These are phyloP conservation scores for Oreochromis aureus DNA, from an alignment of 2,113 vertebrate genomes.

Conservation along the genomic window DNA sequence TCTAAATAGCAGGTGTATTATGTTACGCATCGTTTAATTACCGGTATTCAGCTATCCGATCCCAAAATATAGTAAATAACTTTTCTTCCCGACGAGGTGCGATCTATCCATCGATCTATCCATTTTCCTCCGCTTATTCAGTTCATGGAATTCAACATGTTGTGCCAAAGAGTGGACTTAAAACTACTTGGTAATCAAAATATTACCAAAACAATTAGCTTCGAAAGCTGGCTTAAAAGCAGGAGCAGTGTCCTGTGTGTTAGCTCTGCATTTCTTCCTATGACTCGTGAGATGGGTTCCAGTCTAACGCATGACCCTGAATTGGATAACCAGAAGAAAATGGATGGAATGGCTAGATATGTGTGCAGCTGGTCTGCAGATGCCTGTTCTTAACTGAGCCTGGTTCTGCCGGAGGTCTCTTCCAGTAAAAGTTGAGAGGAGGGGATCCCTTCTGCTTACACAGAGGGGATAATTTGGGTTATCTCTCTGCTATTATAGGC, in stretches of 20 bases:
- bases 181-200: background rate
- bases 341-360: background rate
- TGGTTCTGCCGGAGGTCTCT: background rate
- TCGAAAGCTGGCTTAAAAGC: background rate
- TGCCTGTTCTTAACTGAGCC: background rate
- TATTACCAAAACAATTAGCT: background rate
- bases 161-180: background rate
- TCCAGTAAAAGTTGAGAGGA: background rate
- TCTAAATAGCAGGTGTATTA: background rate
- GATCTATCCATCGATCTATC: background rate
- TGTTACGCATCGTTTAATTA: background rate
- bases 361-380: background rate
- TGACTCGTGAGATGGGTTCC: background rate
- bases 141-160: background rate
- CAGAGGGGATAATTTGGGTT: background rate
- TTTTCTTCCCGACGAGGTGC: background rate
- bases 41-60: background rate
- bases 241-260: background rate
- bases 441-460: background rate
- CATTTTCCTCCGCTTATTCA: background rate
- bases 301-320: background rate
- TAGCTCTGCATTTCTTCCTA: background rate
- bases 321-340: background rate
- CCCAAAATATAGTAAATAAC: background rate
- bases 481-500: background rate